phyloP scores from a whole-genome alignment of 2,797 vertebrate species.

The Ceryle rudis region DNA sequence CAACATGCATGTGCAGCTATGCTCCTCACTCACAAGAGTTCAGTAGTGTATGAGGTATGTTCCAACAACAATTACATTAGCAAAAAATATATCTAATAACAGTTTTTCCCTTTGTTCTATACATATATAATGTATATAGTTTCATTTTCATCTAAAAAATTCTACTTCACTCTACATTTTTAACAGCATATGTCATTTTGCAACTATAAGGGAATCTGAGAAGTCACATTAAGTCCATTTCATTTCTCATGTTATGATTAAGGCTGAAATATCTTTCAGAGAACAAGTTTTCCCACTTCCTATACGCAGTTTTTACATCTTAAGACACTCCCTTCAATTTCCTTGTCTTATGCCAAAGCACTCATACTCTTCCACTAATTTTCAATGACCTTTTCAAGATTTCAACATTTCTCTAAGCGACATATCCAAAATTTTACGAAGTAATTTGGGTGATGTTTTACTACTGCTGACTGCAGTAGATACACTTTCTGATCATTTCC shows the following conservation, averaged over 20 bases:
- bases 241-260: neutral
- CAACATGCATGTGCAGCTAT: neutral
- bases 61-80: neutral
- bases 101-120: neutral
- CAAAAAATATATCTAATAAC: neutral
- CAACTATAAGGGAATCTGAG: neutral
- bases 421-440: neutral
- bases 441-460: neutral
- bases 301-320: neutral
- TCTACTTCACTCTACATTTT: neutral
- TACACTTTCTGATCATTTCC: neutral
- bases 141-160: neutral
- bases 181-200: neutral
- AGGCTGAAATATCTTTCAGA: neutral
- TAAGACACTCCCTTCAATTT: neutral
- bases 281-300: neutral
- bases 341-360: neutral
- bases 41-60: neutral
- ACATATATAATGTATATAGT: neutral
- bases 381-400: neutral
- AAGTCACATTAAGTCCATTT: neutral
- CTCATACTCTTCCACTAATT: neutral
- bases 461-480: neutral
- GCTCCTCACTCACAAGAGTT: neutral
- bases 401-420: neutral